Base-by-base conservation (phyloP, 1,140 invertebrate genomes). In the Bombus waltoni region DNA sequence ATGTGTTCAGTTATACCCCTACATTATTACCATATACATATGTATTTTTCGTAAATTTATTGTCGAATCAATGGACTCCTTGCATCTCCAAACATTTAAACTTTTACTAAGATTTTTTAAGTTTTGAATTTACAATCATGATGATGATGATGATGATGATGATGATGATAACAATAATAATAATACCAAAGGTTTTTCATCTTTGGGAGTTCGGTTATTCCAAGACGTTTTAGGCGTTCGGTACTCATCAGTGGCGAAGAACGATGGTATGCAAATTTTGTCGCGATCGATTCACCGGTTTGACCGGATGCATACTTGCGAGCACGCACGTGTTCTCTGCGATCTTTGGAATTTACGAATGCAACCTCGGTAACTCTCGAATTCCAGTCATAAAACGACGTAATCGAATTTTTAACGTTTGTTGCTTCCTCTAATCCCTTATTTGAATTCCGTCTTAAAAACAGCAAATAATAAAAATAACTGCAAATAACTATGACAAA, bases 221-320 rank as follows among this genome's bases (percentile, higher is more conserved):
- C 8, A 6, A 28, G 10, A 4, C n/a, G 8, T 40, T 59, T 3
- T 0, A 25, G 47, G 3, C 38, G 25, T 66, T 42, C 11, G 25
- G 35, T 6, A 75, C 6, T 65, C 47, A 65, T 79, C 38, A 38
- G 10, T 18, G 47, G n/a, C 65, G 32, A 62, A 35, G 66, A 25
- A 79, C 72, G 59, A 80, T 40, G 68, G 32, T 80, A 85, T 85
- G 83, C 83, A 85, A 85, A 85, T 85, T 53, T 57, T 73, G 68
- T 85, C 83, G 72, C 83, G 83, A 85, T 85, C 83, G 83, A 85
- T 85, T 85, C 68, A 62, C 83, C 83, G 68, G 83, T 72, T 65
- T 25, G 44, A 73, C 77, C 83, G 77, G 68, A 80, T 73, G 70
- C 70, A 83, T 76, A 83, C 18, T 53, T 65, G 72, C 42, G 59